These are phyloP conservation scores for Meriones psammophilus DNA, from an alignment of 2,797 vertebrate genomes.

Conservation along the genomic window DNA sequence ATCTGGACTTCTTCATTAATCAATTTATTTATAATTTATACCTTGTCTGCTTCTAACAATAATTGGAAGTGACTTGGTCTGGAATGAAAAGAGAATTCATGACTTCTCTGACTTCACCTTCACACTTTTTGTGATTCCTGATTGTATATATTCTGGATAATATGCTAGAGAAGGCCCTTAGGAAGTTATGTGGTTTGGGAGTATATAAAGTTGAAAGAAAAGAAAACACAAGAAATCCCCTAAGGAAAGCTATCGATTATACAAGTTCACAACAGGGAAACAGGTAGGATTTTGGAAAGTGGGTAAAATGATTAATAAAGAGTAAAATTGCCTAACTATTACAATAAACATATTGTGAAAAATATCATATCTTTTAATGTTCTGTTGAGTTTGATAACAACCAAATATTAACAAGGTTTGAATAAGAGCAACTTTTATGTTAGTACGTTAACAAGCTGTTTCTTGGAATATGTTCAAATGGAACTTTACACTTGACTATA, in stretches of 20 bases:
- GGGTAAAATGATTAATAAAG: background rate
- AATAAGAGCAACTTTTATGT: slow-evolving; percentile 30
- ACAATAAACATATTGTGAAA: slow-evolving; percentile 24
- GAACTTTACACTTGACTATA: background rate
- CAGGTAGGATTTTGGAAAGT: background rate
- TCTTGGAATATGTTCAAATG: background rate
- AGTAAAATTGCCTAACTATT: background rate
- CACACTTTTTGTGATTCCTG: background rate
- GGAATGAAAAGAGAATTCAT: background rate
- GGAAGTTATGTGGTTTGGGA: too few species aligned
- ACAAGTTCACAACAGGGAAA: background rate
- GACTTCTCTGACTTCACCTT: background rate
- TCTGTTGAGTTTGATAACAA: background rate
- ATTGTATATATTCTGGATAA: background rate
- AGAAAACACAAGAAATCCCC: background rate
- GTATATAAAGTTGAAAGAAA: background rate
- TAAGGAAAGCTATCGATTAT: background rate
- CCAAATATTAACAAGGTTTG: slow-evolving; percentile 15
- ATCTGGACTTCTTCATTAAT: slow-evolving; percentile 54
- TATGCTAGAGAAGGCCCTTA: background rate
- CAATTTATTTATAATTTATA: slow-evolving; percentile 68
- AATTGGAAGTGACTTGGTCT: slow-evolving; percentile 58
- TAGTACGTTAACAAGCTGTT: background rate
- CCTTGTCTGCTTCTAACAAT: slow-evolving; percentile 43
- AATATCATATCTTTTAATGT: background rate